These are phyloP conservation scores for Drosophila anomalipes DNA, from an alignment of 2,888 invertebrate genomes.

Conservation along the genomic window DNA sequence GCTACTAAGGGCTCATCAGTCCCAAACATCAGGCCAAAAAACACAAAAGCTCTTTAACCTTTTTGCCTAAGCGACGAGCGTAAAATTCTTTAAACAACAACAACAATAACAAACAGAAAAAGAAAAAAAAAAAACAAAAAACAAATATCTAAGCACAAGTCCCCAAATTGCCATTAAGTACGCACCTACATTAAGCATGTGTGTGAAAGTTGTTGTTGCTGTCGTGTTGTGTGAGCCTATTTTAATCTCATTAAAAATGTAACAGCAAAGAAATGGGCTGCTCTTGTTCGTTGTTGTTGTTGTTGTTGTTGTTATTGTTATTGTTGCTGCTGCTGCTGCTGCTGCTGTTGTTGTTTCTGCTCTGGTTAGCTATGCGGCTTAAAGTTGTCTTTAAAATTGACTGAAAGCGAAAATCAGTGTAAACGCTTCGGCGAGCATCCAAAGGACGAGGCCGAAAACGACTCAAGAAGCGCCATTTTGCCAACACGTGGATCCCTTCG, in stretches of 20 bases:
- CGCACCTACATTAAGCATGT: conserved; percentile 66
- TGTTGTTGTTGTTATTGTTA: conserved; percentile 18
- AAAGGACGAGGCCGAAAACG: conserved; percentile 30
- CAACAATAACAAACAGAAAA: conserved; percentile 9
- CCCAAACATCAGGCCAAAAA: conserved; percentile 47
- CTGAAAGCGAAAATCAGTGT: conserved; percentile 82
- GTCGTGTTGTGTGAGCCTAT: conserved; percentile 78
- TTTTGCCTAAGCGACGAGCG: conserved; percentile 36
- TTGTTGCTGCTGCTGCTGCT: conserved; percentile 25
- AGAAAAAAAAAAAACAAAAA: background rate
- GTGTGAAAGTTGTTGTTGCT: conserved; percentile 54
- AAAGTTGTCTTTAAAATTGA: conserved; percentile 82
- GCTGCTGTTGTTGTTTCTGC: conserved; percentile 30
- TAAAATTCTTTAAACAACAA: conserved; percentile 51
- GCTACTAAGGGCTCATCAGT: conserved; percentile 28
- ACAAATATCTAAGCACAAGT: conserved; percentile 65
- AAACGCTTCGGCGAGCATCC: conserved; percentile 74
- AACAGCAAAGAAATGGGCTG: conserved; percentile 74
- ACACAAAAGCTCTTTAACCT: conserved; percentile 71
- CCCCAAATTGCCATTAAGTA: conserved; percentile 81
- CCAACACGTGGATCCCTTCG: conserved; percentile 62
- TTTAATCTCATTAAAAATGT: conserved; percentile 82
- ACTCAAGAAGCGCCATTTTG: conserved; percentile 54
- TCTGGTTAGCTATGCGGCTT: conserved; percentile 77
- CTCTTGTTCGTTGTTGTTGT: conserved; percentile 14